Evolutionary conservation across 1,140 invertebrate genomes (phyloP).

Genomic region (Zelostemma sp.): DNA sequence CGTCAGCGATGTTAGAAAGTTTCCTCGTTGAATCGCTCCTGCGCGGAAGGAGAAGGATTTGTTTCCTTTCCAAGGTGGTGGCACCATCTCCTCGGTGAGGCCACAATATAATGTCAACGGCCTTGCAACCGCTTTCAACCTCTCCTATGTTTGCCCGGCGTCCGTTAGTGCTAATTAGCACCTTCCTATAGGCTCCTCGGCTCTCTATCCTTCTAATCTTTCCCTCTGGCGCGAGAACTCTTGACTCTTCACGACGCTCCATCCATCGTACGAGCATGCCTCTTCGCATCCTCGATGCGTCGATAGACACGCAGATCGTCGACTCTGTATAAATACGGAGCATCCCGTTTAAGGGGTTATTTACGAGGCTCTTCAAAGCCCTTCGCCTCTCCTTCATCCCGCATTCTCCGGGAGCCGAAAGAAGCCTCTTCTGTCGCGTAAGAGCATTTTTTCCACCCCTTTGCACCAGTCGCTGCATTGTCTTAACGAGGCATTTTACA

Average conservation of each 20-base stretch:
- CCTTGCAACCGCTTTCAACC: slow-evolving; percentile 32
- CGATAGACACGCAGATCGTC: background rate
- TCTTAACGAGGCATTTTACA: no score
- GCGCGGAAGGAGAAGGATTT: background rate
- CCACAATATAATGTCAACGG: slow-evolving; percentile 37
- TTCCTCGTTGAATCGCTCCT: background rate
- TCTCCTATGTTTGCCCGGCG: slow-evolving; percentile 38
- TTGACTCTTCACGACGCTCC: slow-evolving; percentile 4
- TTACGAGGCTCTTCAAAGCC: background rate
- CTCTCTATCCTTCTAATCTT: slow-evolving; percentile 22
- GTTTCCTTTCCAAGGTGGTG: slow-evolving; percentile 9
- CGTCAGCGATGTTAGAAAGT: background rate
- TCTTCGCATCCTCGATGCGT: background rate
- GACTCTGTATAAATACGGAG: background rate
- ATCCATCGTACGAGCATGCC: background rate
- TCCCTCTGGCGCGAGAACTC: slow-evolving; percentile 5
- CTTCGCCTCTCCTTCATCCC: background rate
- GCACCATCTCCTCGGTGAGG: background rate
- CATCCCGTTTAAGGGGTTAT: background rate
- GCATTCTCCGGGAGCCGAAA: background rate
- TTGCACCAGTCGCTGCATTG: background rate
- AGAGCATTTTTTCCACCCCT: background rate
- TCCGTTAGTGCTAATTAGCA: slow-evolving; percentile 47
- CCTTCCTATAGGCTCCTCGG: slow-evolving; percentile 28
- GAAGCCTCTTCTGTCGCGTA: background rate